Base-by-base conservation (phyloP, 2,113 vertebrate species). In the Abramis brama region DNA sequence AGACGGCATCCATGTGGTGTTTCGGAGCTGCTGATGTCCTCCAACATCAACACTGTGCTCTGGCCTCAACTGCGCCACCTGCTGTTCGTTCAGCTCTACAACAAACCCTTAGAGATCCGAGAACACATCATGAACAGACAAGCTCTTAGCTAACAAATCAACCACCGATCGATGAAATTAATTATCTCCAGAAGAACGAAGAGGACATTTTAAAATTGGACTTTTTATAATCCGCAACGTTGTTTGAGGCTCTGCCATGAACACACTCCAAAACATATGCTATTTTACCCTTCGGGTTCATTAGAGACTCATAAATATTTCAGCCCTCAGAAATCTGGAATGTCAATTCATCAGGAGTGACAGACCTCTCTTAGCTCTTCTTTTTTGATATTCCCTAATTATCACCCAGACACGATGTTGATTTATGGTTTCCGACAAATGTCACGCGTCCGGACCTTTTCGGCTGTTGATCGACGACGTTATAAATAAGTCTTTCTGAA, bases 351-450 rank as follows among this genome's bases (percentile, higher is more conserved):
- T 89, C 90, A 88, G 55, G 79, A 62, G 57, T 84, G 64, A 66
- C 68, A 83, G 83, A 33, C n/a, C 50, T 55, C 60, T 87, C 36
- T 70, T 60, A 76, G 47, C 86, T 88, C 73, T 71, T 86, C 83
- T 86, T 88, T 77, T 87, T 59, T 88, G 87, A 89, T 87, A 87
- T 84, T 86, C 85, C 80, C 36, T 84, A 89, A 91, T 88, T 88
- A 89, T 91, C 90, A 86, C 76, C 83, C 64, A 81, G 86, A 86
- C 84, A 74, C 47, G 86, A 82, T 79, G 55, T n/a, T 30, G 85
- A 91, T 88, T 86, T 87, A 91, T 86, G 13, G 79, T 87, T 89
- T 91, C 90, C 88, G 90, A 88, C 90, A 87, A 79, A 78, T 71
- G 86, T 78, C 88, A 90, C 86, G 88, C 86, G 88, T 86, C 78